Evolutionary conservation across 2,888 invertebrate species (phyloP), one percentile per base, ranked within the genome.

Genomic region (Drosophila borborema): DNA sequence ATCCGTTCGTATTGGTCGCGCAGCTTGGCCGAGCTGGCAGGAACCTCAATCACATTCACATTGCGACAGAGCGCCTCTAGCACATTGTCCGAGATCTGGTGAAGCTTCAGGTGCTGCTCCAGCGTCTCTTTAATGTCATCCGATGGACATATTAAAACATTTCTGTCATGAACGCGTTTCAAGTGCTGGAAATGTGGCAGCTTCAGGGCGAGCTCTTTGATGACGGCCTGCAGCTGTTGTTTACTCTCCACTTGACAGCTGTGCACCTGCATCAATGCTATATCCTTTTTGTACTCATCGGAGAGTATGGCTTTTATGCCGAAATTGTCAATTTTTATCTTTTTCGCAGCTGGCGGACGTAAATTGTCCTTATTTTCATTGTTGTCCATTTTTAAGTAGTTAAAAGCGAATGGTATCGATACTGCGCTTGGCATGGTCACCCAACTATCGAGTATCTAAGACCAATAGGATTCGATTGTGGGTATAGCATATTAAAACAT

Each of bases 141-240:
- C 93, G 93, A 0, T 82, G 79, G 65, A 86, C 94, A 93, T 86
- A 96, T 77, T 14, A 97, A 87, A 0, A 97, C 93, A 31, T 95
- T 94, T 51, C 93, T 94, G 8, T 94, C 94, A 46, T 94, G 94
- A 1, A 96, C 96, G 74, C 97, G 94, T 91, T 97, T 97, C 20
- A 97, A 93, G 92, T 97, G 97, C 53, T 94, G 94, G 12, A 97
- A 93, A 6, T 97, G 86, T 0, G 96, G 95, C 43, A 95, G 81
- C 36, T 94, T 93, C 36, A 94, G 93, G 78, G 95, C 95, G 16
- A 96, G 91, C 46, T 94, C 92, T 31, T 93, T 81, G 48, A 97
- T 95, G 0, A 95, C 94, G 68, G 92, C 94, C 0, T 96, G 96
- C 48, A 95, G 95, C 16, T 94, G 92, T 86, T 95, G 95, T 28